A percentile compares a stretch with the other conserved stretches of the same genome.
Conservation (phyloP, 2,888 invertebrate species). For the Platycheirus albimanus region DNA sequence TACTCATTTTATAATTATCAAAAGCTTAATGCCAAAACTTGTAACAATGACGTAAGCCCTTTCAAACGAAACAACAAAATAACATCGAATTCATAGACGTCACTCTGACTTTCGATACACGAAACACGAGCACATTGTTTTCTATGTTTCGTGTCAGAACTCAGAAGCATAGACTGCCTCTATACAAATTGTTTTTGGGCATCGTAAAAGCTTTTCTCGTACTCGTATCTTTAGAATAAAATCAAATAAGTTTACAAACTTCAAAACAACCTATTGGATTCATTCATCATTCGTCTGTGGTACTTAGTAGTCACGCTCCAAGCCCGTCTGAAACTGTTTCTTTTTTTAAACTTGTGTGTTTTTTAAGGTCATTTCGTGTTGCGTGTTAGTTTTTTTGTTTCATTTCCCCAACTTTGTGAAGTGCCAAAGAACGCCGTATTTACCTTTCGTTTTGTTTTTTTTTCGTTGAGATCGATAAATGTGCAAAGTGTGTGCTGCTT, state of each 20-base stretch:
- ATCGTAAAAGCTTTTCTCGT: conserved; percentile 64
- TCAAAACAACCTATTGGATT: conserved; percentile 58
- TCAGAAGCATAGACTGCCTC: conserved; percentile 57
- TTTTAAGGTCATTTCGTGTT: conserved; percentile 49
- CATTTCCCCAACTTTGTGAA: background rate
- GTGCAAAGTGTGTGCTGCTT: conserved; percentile 20
- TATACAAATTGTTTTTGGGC: conserved; percentile 63
- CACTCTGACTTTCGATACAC: conserved; percentile 21
- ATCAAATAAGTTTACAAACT: conserved; percentile 47
- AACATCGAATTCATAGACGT: conserved; percentile 57
- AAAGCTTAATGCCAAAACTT: conserved; percentile 16
- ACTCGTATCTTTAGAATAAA: conserved; percentile 23
- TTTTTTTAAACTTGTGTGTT: background rate
- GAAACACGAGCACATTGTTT: conserved; percentile 10
- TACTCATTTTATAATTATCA: conserved; percentile 16
- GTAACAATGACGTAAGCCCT: conserved; percentile 61
- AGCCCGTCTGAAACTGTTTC: conserved; percentile 19
- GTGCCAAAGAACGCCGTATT: background rate
- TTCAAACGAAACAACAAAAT: conserved; percentile 20
- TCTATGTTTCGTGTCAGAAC: conserved; percentile 61
- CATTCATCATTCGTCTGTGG: conserved; percentile 63
- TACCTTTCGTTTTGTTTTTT: conserved; percentile 40
- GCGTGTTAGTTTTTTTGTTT: conserved; percentile 34
- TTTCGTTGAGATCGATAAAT: conserved; percentile 8
- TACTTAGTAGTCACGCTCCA: conserved; percentile 36